These are phyloP conservation scores for Rhynchonycteris naso DNA, from an alignment of 2,797 vertebrate species.

Conservation along the genomic window DNA sequence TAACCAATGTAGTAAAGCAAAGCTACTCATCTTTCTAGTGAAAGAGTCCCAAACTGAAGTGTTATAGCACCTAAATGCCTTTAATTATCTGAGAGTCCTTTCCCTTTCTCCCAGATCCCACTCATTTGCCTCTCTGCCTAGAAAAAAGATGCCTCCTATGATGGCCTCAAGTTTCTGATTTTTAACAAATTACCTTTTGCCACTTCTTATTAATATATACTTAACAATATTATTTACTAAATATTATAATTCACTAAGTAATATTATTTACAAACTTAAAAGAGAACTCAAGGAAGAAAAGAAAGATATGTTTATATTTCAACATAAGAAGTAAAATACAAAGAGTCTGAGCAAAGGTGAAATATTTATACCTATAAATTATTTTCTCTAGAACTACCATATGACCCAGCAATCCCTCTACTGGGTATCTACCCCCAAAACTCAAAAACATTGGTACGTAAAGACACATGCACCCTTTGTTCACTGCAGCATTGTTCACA, in stretches of 20 bases:
- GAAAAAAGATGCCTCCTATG: neutral
- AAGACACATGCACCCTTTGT: too few relatives aligned
- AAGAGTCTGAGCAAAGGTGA: neutral
- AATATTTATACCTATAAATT: neutral
- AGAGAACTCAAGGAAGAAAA: neutral
- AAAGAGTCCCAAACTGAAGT: neutral
- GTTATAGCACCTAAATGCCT: neutral
- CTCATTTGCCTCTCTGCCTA: neutral
- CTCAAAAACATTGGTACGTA: too few relatives aligned
- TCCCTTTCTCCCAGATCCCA: neutral
- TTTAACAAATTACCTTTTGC: neutral
- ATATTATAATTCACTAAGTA: neutral
- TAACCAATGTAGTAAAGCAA: neutral
- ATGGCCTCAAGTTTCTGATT: neutral
- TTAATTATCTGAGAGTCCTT: neutral
- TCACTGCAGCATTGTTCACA: too few relatives aligned
- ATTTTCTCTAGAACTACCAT: too few relatives aligned
- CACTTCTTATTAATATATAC: neutral
- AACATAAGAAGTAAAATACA: neutral
- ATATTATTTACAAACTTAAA: neutral
- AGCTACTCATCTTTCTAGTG: constrained; percentile 13
- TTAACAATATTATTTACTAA: neutral
- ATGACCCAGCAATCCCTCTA: too few relatives aligned
- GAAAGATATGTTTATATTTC: neutral
- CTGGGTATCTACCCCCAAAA: too few relatives aligned